These are phyloP conservation scores for Antrozous pallidus DNA, from an alignment of 2,797 vertebrate species.

Conservation along the genomic window DNA sequence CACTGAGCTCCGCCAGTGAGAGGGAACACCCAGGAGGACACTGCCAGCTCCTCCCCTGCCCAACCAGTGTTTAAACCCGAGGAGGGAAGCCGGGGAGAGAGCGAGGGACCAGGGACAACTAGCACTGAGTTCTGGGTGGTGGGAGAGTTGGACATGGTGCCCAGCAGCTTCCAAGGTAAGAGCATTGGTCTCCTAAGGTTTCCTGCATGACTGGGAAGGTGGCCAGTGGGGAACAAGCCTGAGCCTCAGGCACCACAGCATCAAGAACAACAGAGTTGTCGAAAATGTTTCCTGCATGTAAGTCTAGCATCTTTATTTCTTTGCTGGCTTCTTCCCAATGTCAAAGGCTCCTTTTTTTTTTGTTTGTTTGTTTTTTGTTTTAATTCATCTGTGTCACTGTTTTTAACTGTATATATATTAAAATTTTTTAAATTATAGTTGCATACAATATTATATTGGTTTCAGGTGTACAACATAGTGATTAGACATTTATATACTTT, in stretches of 20 bases:
- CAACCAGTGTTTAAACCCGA: constrained; percentile 82
- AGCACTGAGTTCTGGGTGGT: background rate
- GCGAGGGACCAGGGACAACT: background rate
- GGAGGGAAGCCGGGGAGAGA: constrained; percentile 28
- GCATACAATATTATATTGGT: background rate
- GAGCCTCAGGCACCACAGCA: background rate
- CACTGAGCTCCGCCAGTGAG: constrained; percentile 34
- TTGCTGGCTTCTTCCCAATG: background rate
- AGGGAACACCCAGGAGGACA: constrained; percentile 80
- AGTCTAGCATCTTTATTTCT: background rate
- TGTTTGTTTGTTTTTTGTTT: too few species aligned
- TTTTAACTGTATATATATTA: background rate
- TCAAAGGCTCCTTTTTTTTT: background rate
- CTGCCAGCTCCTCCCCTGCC: constrained; percentile 83
- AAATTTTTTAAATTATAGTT: background rate
- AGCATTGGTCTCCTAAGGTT: background rate
- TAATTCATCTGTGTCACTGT: background rate
- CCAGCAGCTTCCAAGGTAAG: constrained; percentile 72
- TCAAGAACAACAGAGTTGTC: background rate
- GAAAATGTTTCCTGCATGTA: background rate
- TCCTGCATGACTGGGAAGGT: background rate
- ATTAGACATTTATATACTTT: background rate
- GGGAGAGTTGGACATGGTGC: background rate
- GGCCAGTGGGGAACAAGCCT: background rate
- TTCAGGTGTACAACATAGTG: background rate